Conservation (phyloP, 2,888 invertebrate species). For the Pseudolycoriella hygida region DNA sequence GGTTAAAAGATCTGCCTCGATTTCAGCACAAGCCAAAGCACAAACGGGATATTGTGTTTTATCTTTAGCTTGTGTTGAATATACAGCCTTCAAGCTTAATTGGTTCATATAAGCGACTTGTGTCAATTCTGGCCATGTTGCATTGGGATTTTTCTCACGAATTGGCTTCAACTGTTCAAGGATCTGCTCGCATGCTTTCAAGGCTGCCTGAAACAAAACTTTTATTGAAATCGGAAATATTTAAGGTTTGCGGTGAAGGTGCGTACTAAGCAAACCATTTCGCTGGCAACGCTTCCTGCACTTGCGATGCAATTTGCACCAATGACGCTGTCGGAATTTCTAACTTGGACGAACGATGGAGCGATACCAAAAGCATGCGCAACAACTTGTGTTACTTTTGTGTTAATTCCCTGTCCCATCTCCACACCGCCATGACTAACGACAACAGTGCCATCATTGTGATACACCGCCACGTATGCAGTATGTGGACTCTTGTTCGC, state of each 20-base stretch:
- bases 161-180: conserved; percentile 40
- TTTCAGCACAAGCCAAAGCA: conserved; percentile 41
- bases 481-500: conserved; percentile 33
- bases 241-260: background rate
- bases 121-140: conserved; percentile 40
- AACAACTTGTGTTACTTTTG: conserved; percentile 56
- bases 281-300: conserved; percentile 56
- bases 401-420: conserved; percentile 66
- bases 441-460: conserved; percentile 51
- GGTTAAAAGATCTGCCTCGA: conserved; percentile 52
- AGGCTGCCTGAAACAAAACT: conserved; percentile 26
- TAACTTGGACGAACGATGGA: conserved; percentile 44
- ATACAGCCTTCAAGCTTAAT: conserved; percentile 41
- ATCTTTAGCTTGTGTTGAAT: conserved; percentile 35
- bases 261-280: conserved; percentile 38
- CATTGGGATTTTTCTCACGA: conserved; percentile 32
- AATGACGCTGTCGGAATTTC: conserved; percentile 42
- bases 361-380: conserved; percentile 55
- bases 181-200: conserved; percentile 46
- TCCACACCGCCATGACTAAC: conserved; percentile 56
- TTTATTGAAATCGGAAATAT: conserved; percentile 12
- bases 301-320: conserved; percentile 48
- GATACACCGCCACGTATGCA: conserved; percentile 48
- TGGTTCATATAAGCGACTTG: conserved; percentile 32
- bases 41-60: conserved; percentile 40